phyloP scores from a whole-genome alignment of 2,888 invertebrate genomes.

The Gryllus longicercus region DNA sequence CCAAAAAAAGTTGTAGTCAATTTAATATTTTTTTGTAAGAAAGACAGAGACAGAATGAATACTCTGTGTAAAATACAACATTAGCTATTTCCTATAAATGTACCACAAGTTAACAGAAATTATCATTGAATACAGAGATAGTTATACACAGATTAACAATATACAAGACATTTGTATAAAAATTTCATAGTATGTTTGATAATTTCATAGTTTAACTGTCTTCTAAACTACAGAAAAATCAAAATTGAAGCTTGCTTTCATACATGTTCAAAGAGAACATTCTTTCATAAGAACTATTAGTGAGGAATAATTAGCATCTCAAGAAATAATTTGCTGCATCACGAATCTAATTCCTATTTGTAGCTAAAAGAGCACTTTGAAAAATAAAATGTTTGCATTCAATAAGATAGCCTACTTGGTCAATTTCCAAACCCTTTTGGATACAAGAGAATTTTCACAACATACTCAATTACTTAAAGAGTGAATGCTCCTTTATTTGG shows the following conservation, averaged over 20 bases:
- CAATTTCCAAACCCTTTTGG: background rate
- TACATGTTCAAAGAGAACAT: background rate
- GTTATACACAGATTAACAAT: slow-evolving; percentile 7
- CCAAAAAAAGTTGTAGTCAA: background rate
- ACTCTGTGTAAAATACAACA: background rate
- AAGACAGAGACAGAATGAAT: background rate
- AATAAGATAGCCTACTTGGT: background rate
- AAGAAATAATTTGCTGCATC: background rate
- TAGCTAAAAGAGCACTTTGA: background rate
- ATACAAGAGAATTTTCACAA: slow-evolving; percentile 21
- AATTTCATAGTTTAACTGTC: background rate
- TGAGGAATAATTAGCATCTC: background rate
- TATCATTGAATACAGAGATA: background rate
- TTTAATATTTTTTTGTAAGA: slow-evolving; percentile 7
- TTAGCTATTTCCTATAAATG: slow-evolving; percentile 10
- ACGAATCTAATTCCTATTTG: background rate
- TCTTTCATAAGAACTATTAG: background rate
- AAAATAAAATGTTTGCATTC: background rate
- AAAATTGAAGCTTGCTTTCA: slow-evolving; percentile 4
- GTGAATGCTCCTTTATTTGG: slow-evolving; percentile 45
- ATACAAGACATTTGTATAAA: background rate
- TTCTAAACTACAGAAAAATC: background rate
- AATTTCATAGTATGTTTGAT: background rate
- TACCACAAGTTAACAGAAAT: background rate
- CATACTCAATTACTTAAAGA: slow-evolving; percentile 22